Percentiles rank a stretch among this genome's conserved stretches.
These are phyloP conservation scores for Seira musarum DNA, from an alignment of 2,888 invertebrate species.

Conservation along the genomic window DNA sequence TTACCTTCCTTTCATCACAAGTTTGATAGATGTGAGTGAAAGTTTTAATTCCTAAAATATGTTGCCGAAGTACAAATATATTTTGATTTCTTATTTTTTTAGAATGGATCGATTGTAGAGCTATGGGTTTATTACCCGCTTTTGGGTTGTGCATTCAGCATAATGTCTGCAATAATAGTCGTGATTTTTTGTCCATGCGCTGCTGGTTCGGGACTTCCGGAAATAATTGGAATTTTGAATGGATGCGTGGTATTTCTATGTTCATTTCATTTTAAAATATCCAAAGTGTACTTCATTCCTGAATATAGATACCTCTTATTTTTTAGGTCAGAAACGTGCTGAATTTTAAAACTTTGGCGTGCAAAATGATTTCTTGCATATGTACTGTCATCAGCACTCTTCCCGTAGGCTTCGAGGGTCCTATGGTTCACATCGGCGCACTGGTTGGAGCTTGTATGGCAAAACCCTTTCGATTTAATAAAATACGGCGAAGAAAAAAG, in stretches of 20 bases:
- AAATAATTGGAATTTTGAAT: conserved; percentile 73
- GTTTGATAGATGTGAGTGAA: conserved; percentile 58
- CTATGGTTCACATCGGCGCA: conserved; percentile 73
- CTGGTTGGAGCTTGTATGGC: conserved; percentile 66
- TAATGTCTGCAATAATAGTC: conserved; percentile 61
- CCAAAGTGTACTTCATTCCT: no score
- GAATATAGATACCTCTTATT: no score
- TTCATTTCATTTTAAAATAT: no score
- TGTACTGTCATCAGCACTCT: conserved; percentile 73
- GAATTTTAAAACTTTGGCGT: conserved; percentile 71
- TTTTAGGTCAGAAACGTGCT: conserved; percentile 71
- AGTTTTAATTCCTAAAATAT: conserved; percentile 5
- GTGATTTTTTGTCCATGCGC: conserved; percentile 67
- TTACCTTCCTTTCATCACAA: conserved; percentile 61
- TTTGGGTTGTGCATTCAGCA: conserved; percentile 62
- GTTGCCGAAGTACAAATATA: not conserved
- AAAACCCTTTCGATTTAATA: conserved; percentile 45
- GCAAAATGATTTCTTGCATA: conserved; percentile 72
- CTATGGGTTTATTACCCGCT: conserved; percentile 64
- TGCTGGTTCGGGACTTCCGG: conserved; percentile 72
- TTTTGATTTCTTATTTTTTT: not conserved
- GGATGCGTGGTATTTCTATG: conserved; percentile 72
- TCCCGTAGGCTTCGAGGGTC: conserved; percentile 74
- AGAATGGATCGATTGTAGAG: conserved; percentile 20
- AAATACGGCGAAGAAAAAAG: conserved; percentile 21